Base-by-base conservation (phyloP, 1,140 invertebrate species). In the Rhopalosiphum padi region DNA sequence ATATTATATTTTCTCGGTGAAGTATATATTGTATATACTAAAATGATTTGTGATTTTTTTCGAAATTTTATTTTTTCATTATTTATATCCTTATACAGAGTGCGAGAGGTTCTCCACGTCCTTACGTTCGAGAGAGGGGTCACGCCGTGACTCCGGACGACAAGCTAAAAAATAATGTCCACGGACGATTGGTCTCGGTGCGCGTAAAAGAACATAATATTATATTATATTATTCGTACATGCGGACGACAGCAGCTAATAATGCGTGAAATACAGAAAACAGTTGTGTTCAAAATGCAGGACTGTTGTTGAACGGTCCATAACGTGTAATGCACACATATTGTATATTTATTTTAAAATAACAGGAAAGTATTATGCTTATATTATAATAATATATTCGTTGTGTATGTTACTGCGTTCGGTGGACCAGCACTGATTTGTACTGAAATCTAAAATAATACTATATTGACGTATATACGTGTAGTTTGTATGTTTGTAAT, bases 191-290 rank as follows among this genome's bases (percentile, higher is more conserved):
- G 48, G 46, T 92, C 35, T 51, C 35, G n/a, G 77, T 77, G 9
- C 46, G 51, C 15, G 11, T 77, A 30, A 46, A 25, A 35, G 37
- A 41, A 90, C 37, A 77, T 43, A 48, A 22, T 83, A 83, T 35
- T 35, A 60, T 90, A 43, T 18, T 91, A 77, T 91, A 77, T 82
- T 91, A 77, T 82, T 48, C 15, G 37, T 77, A 77, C 35, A 55
- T 35, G 22, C 15, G 22, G n/a, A 37, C 77, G 48, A 86, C 46
- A 25, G 35, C 46, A 51, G 46, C 23, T 93, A 92, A 53, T 93
- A 93, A 85, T 37, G 46, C 48, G n/a, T 85, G 48, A 86, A 93
- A 93, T 86, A 93, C n/a, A 37, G 35, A 92, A 85, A 92, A 48
- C 41, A 41, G 37, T 68, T 43, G 37, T 68, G 23, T 9, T 90